A percentile compares a stretch with the other conserved stretches of the same genome.
Conservation (phyloP, 2,113 vertebrate species). For the Suncus etruscus region DNA sequence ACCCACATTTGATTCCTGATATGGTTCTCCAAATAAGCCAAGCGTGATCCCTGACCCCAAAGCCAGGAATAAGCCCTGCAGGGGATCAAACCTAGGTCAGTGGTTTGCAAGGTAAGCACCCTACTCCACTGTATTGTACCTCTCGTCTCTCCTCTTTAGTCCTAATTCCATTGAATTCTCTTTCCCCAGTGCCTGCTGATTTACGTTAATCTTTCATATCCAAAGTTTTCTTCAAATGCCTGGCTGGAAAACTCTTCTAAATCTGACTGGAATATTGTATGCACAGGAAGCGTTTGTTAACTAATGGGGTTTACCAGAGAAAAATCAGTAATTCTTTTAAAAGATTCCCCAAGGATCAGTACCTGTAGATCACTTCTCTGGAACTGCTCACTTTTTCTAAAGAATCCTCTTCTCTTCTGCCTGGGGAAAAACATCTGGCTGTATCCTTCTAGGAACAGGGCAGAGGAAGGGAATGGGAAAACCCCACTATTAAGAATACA, state of each 20-base stretch:
- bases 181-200: background rate
- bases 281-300: constrained; percentile 21
- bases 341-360: constrained; percentile 59
- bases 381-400: constrained; percentile 72
- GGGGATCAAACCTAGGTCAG: too few relatives aligned
- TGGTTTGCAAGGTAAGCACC: too few relatives aligned
- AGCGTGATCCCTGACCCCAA: too few relatives aligned
- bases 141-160: background rate
- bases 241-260: constrained; percentile 44
- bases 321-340: constrained; percentile 65
- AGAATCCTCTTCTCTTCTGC: constrained; percentile 73
- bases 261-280: constrained; percentile 39
- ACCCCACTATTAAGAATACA: constrained; percentile 73
- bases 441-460: constrained; percentile 69
- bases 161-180: constrained; percentile 44
- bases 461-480: constrained; percentile 73
- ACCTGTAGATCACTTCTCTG: constrained; percentile 70
- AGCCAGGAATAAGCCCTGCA: too few relatives aligned
- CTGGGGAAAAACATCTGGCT: constrained; percentile 74
- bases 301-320: constrained; percentile 57
- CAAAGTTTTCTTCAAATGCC: constrained; percentile 52
- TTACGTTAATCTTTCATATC: constrained; percentile 39
- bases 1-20: too few relatives aligned
- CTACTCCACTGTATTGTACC: too few relatives aligned
- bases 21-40: too few relatives aligned